Evolutionary conservation across 2,113 vertebrate species (phyloP), one percentile per base, ranked within the genome.

Genomic region (Bolborhynchus lineola): DNA sequence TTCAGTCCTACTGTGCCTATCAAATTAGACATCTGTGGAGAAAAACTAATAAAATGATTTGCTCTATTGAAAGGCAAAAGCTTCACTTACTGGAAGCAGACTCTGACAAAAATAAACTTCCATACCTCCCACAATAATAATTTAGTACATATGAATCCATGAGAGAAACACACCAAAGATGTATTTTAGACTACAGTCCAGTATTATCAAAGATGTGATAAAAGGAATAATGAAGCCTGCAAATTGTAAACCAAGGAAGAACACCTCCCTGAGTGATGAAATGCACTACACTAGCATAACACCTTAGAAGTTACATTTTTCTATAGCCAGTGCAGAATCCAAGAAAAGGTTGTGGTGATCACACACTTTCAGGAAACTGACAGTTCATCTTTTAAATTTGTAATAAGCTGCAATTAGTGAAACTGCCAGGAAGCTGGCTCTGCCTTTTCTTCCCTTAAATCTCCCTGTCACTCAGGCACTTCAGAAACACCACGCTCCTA

Each of bases 351-450:
- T 82, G 90, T 59, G 68, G 77, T 65, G 74, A 95, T 77, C 44
- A 82, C 65, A 74, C 14, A 91, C 81, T 80, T 89, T 85, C 16
- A 28, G 82, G 52, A 85, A 93, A 55, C 31, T 44, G 74, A 80
- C 85, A 78, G 74, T 42, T 95, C 92, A 79, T 80, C 91, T 92
- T 60, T 80, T 94, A 88, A 88, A 93, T 95, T 93, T 92, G 68
- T 68, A 88, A 92, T 52, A 83, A 80, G 59, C 72, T 82, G 81
- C 86, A 95, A 86, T 96, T 95, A 97, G 82, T 74, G 64, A 88
- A 93, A 92, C 68, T 76, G 70, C 69, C 52, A 75, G 78, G 74
- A 85, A 93, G 29, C 18, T 1, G 5, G 46, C 59, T 93, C 80
- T 80, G 44, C 35, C 49, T 63, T 69, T 35, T 37, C 28, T 53